A percentile compares a stretch with the other conserved stretches of the same genome.
Conservation (phyloP, 2,113 vertebrate species). For the Rhagologus leucostigma region DNA sequence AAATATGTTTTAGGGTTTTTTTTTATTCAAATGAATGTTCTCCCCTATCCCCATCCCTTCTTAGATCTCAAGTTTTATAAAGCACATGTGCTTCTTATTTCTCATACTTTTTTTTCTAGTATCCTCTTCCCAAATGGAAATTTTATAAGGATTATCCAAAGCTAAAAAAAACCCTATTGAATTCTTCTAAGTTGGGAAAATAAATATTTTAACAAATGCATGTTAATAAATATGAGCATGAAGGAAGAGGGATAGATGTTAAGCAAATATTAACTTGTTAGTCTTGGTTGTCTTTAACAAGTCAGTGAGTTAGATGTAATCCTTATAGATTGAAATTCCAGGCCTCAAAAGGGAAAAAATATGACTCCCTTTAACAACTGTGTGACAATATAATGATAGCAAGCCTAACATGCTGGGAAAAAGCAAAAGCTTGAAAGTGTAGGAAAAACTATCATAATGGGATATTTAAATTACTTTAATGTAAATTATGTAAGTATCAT, state of each 20-base stretch:
- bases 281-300: neutral
- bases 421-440: neutral
- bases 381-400: neutral
- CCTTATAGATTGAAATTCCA: neutral
- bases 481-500: neutral
- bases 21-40: neutral
- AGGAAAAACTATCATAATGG: neutral
- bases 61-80: neutral
- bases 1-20: neutral
- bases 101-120: neutral
- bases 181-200: neutral
- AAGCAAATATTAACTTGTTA: neutral
- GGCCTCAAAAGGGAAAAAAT: neutral
- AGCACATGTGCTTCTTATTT: neutral
- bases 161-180: neutral
- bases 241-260: neutral
- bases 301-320: neutral
- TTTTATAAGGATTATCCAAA: neutral
- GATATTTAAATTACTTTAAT: neutral
- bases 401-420: neutral
- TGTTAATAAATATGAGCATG: neutral
- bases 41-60: rapidly evolving
- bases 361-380: neutral
- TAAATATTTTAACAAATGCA: neutral
- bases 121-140: neutral